phyloP scores from a whole-genome alignment of 2,888 invertebrate genomes.

The Subacronicta megacephala region DNA sequence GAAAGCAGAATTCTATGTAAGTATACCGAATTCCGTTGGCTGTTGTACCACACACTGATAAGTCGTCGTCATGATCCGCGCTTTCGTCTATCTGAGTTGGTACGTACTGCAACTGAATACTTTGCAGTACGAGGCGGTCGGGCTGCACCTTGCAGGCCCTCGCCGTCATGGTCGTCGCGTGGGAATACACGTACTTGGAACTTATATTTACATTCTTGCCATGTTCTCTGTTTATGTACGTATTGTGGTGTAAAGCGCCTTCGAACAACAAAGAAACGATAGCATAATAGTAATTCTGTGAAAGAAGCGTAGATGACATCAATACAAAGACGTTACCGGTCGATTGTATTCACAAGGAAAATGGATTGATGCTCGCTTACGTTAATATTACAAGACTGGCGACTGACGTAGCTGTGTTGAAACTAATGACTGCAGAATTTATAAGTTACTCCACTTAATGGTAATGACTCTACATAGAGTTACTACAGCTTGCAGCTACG shows the following conservation, averaged over 20 bases:
- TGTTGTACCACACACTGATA: no score
- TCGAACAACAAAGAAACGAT: constrained; percentile 63
- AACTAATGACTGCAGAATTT: constrained; percentile 50
- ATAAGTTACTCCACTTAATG: constrained; percentile 23
- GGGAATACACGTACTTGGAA: constrained; percentile 76
- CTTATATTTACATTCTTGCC: constrained; percentile 73
- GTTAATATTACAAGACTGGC: constrained; percentile 43
- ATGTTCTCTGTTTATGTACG: constrained; percentile 63
- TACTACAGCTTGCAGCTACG: background rate
- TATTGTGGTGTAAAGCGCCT: constrained; percentile 58
- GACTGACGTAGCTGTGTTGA: constrained; percentile 37
- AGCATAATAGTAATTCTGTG: constrained; percentile 51
- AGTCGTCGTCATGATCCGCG: no score
- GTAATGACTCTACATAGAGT: constrained; percentile 10
- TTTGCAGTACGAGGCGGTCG: constrained; percentile 8
- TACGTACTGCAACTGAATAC: constrained; percentile 5
- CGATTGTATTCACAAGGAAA: constrained; percentile 58
- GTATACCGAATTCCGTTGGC: no score
- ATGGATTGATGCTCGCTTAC: constrained; percentile 41
- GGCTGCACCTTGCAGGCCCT: constrained; percentile 44
- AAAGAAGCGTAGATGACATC: constrained; percentile 58
- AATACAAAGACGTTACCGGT: constrained; percentile 55
- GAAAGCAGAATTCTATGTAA: no score
- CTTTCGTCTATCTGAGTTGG: background rate
- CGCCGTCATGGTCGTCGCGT: constrained; percentile 69